Percentiles rank a stretch among this genome's conserved stretches.
phyloP scores from a whole-genome alignment of 2,797 vertebrate species.

The Coregonus ussuriensis region DNA sequence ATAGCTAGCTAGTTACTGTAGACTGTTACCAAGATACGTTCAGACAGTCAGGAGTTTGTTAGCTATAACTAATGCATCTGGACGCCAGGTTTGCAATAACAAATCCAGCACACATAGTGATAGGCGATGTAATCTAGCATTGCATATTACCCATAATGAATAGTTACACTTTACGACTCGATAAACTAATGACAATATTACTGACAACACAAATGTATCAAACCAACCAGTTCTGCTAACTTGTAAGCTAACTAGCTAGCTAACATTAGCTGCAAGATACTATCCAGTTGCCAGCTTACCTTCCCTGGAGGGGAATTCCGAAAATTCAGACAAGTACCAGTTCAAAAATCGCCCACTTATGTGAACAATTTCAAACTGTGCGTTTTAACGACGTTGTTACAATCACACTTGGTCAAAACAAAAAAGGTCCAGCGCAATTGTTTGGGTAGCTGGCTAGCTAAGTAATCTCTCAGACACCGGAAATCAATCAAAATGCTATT shows the following conservation, averaged over 20 bases:
- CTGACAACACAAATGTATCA: constrained; percentile 36
- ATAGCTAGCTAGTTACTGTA: not conserved
- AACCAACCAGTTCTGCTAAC: constrained; percentile 18
- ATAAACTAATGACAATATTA: not conserved
- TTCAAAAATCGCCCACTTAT: not conserved
- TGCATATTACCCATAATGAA: not conserved
- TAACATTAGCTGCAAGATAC: constrained; percentile 16
- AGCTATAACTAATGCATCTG: no score
- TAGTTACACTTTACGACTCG: constrained; percentile 5
- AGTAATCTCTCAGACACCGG: constrained; percentile 61
- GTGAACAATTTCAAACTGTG: not conserved
- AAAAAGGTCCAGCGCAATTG: no score
- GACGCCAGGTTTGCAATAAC: no score
- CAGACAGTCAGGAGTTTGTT: no score
- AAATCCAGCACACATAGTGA: no score
- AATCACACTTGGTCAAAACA: not conserved
- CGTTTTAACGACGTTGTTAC: not conserved
- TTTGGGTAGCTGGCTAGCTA: constrained; percentile 29
- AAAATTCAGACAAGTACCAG: not conserved
- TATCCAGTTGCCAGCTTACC: not conserved
- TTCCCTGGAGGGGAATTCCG: not conserved
- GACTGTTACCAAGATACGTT: not conserved
- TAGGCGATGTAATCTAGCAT: no score
- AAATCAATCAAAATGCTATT: constrained; percentile 56
- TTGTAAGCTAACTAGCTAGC: not conserved